A percentile compares a stretch with the other conserved stretches of the same genome.
Conservation (phyloP, 1,140 invertebrate genomes). For the Drosophila eugracilis region DNA sequence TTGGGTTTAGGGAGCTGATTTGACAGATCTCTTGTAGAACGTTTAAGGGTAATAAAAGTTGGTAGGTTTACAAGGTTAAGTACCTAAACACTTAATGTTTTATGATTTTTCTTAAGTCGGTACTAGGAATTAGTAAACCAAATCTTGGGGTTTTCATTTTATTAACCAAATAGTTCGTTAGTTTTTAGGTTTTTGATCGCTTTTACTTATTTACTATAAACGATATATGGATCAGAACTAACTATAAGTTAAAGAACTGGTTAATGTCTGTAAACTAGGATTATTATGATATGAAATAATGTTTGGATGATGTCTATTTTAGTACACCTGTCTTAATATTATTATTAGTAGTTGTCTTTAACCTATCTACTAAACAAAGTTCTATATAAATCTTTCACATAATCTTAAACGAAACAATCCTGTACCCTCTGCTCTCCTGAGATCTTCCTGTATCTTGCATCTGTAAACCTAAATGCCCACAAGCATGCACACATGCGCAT, state of each 20-base stretch:
- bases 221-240: too few relatives aligned
- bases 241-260: too few relatives aligned
- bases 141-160: too few relatives aligned
- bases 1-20: background rate
- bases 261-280: too few relatives aligned
- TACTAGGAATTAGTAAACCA: background rate
- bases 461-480: slow-evolving; percentile 5
- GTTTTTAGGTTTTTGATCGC: too few relatives aligned
- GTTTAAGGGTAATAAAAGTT: background rate
- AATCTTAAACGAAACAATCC: slow-evolving; percentile 5
- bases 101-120: background rate
- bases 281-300: too few relatives aligned
- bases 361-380: background rate
- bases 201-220: too few relatives aligned
- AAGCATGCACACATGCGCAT: slow-evolving; percentile 21
- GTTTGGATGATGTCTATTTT: too few relatives aligned
- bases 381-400: background rate
- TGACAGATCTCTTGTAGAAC: background rate
- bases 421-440: background rate
- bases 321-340: too few relatives aligned
- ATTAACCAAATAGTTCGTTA: too few relatives aligned
- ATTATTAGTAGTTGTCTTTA: too few relatives aligned
- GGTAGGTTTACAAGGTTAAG: background rate
- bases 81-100: background rate
- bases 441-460: slow-evolving; percentile 20